Base-by-base conservation (phyloP, 2,888 invertebrate species). In the Terebella lapidaria region DNA sequence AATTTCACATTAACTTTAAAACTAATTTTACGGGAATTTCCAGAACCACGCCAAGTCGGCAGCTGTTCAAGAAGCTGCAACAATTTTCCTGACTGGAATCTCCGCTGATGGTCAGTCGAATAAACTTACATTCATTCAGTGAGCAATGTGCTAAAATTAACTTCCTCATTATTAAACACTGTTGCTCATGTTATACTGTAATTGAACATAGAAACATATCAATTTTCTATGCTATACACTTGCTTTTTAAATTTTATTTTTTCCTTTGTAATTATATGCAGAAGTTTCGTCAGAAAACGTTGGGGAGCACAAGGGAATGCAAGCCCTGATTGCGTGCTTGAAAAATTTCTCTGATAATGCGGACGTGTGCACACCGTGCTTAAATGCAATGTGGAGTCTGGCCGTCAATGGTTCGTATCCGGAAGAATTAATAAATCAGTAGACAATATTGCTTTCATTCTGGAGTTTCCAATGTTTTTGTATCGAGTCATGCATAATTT, bases 341-440 rank as follows among this genome's bases (percentile, higher is more conserved):
- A 68, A 68, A 49, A 64, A 64, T 5, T 69, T 72, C 57, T 59
- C 64, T 0, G 65, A 67, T 53, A 66, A 76, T 60, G 64, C 69
- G 0, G 67, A 70, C 10, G 61, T 78, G 15, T 65, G 66, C 55
- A 67, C 74, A 18, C 67, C 73, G 5, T 73, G 74, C 59, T 72
- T 74, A 46, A 73, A 70, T 64, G 75, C 77, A 18, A 64, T 78
- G 20, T 77, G 77, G 77, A 72, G 73, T 53, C 70, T 78, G 15
- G 69, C 72, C 28, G 71, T 75, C 20, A 69, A 71, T 60, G 67
- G 67, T 67, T 56, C 20, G 53, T 26, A 18, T 18, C 5, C n/a
- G n/a, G n/a, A 15, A n/a, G 20, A 15, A 18, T 20, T 20, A 10
- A 49, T 49, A 20, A 10, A 22, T 22, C 24, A 10, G 10, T 49